Percentiles rank a stretch among this genome's conserved stretches.
Conservation (phyloP, 2,888 invertebrate genomes). For the Axea sp. region DNA sequence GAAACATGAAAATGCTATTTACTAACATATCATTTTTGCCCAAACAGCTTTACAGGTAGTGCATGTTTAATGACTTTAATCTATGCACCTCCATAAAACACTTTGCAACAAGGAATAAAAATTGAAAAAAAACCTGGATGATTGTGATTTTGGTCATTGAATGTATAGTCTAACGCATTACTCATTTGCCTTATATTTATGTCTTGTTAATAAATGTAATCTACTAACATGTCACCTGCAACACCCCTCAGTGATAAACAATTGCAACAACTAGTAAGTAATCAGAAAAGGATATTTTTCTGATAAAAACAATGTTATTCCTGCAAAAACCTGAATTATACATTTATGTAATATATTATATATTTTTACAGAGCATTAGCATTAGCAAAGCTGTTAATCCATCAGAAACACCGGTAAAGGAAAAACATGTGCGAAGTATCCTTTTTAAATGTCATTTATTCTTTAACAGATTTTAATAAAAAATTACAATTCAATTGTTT, state of each 20-base stretch:
- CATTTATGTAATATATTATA: not conserved
- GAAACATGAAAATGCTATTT: too few relatives aligned
- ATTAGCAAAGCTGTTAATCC: conserved; percentile 96
- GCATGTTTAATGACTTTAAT: conserved; percentile 65
- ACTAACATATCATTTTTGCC: conserved; percentile 59
- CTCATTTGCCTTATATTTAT: conserved; percentile 60
- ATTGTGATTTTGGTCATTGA: conserved; percentile 45
- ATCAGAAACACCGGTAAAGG: conserved; percentile 96
- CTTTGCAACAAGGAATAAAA: conserved; percentile 44
- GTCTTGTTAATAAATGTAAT: conserved; percentile 66
- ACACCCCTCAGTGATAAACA: conserved; percentile 80
- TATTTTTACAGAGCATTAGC: conserved; percentile 85
- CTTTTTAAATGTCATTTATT: conserved; percentile 75
- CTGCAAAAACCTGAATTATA: not conserved
- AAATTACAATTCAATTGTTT: too few relatives aligned
- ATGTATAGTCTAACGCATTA: conserved; percentile 51
- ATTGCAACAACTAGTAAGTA: conserved; percentile 82
- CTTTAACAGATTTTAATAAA: not conserved
- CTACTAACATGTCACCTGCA: conserved; percentile 75
- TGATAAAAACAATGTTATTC: conserved; percentile 28
- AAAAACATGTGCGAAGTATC: conserved; percentile 96
- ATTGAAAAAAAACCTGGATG: conserved; percentile 22
- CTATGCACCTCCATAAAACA: conserved; percentile 61
- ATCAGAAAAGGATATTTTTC: conserved; percentile 29
- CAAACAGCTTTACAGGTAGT: conserved; percentile 69